Base-by-base conservation (phyloP, 2,113 vertebrate genomes). In the Collichthys lucidus region DNA sequence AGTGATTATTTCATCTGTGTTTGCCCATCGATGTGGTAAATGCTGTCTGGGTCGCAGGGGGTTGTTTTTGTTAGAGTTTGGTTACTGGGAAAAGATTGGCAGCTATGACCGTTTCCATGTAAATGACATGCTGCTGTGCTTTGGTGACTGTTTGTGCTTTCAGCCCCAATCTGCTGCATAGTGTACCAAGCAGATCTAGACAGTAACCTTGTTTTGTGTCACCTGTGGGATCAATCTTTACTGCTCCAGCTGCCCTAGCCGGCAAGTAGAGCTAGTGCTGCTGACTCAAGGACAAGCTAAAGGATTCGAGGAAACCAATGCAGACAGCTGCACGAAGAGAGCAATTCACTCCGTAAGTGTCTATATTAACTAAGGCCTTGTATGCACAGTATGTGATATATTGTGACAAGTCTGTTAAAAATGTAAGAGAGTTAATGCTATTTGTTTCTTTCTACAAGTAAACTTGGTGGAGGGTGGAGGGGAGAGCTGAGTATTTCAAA, bases 141-240 rank as follows among this genome's bases (percentile, higher is more conserved):
- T 57, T 80, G 84, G 82, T n/a, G 55, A 86, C 64, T 0, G 11
- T n/a, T n/a, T 57, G 50, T 85, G 70, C 79, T 90, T 86, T 66
- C 68, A 75, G 46, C 57, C 17, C 64, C 66, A 78, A 57, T 49
- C 31, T 0, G 73, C 63, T 79, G 70, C 26, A 62, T 31, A 44
- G 42, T 63, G 61, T 62, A 56, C 29, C 74, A 62, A 80, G 71
- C 78, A 63, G 55, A 77, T 46, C 46, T 14, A 4, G 24, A 63
- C 16, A 68, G 56, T 26, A 52, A 66, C 46, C 50, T 42, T 5
- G 35, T 44, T 55, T 59, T 17, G 22, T 11, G 59, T n/a, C 19
- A 64, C 2, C 62, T n/a, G 50, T 46, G 17, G 56, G 49, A 57
- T 83, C n/a, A 49, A 29, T 76, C 42, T 85, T 67, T 52, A 26